Conservation (phyloP, 2,888 invertebrate genomes). For the Agrenia bidenticulata region DNA sequence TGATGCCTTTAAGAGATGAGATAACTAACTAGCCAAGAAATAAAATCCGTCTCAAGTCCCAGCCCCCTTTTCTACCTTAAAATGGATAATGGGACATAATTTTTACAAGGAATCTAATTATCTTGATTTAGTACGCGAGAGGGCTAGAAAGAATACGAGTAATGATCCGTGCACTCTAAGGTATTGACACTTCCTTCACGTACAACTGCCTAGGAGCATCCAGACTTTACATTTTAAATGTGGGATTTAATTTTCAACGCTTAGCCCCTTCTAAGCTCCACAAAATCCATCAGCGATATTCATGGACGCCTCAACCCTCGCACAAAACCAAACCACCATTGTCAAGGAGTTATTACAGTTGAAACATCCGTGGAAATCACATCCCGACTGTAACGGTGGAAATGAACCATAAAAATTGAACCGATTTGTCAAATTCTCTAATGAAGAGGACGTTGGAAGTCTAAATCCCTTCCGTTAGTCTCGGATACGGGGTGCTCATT, state of each 20-base stretch:
- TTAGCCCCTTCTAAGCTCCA: too few relatives aligned
- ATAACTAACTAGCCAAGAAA: not conserved
- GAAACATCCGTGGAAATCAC: not conserved
- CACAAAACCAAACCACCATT: not conserved
- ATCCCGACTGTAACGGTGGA: not conserved
- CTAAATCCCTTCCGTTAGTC: too few relatives aligned
- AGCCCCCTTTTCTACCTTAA: constrained; percentile 2
- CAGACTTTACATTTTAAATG: too few relatives aligned
- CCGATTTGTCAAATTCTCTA: constrained; percentile 11
- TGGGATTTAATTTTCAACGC: too few relatives aligned
- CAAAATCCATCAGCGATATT: too few relatives aligned
- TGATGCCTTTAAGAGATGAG: too few relatives aligned
- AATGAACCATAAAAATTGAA: constrained; percentile 13
- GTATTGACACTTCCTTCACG: constrained; percentile 35
- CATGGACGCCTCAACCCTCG: too few relatives aligned
- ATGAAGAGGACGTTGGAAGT: too few relatives aligned
- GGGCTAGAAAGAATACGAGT: constrained; percentile 25
- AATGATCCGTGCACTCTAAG: constrained; percentile 34
- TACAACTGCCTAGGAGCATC: not conserved
- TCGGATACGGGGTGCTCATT: too few relatives aligned
- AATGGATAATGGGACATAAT: constrained; percentile 38
- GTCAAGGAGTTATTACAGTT: too few relatives aligned
- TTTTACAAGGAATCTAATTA: constrained; percentile 41
- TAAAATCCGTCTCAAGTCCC: not conserved
- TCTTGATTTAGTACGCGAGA: constrained; percentile 37